phyloP scores from a whole-genome alignment of 2,113 vertebrate genomes.

The Mobula birostris region DNA sequence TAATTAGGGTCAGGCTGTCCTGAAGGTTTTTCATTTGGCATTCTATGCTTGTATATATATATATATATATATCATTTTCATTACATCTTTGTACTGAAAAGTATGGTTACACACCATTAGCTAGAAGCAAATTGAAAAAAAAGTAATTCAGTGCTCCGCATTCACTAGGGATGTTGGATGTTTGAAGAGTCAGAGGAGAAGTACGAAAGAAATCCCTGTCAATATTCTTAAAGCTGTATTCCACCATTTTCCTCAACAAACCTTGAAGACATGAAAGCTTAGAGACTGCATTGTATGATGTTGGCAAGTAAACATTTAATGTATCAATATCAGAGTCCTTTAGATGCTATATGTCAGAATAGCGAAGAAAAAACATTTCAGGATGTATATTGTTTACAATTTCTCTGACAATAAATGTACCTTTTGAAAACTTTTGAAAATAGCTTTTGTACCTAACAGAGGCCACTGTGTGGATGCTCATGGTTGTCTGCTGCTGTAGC shows the following conservation, averaged over 20 bases:
- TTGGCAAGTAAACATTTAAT: no score
- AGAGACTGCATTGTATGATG: neutral
- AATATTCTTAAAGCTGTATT: neutral
- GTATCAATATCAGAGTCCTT: no score
- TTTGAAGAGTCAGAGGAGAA: neutral
- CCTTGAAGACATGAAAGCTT: neutral
- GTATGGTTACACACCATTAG: constrained; percentile 22
- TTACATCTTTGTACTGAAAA: constrained; percentile 24
- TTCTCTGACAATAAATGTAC: no score
- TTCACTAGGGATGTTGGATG: neutral
- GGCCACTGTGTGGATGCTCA: no score
- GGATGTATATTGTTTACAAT: no score
- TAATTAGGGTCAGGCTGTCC: constrained; percentile 29
- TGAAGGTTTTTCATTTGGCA: constrained; percentile 28
- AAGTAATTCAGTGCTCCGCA: neutral
- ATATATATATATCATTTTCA: constrained; percentile 29
- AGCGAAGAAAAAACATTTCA: no score
- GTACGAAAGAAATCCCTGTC: neutral
- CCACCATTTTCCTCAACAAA: neutral
- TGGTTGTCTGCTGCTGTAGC: no score
- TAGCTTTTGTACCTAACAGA: no score
- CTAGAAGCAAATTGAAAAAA: constrained; percentile 23
- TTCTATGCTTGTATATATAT: neutral
- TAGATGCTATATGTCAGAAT: neutral
- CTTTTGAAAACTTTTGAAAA: no score